Evolutionary conservation across 2,113 vertebrate genomes (phyloP).

Genomic region (Lepus americanus): DNA sequence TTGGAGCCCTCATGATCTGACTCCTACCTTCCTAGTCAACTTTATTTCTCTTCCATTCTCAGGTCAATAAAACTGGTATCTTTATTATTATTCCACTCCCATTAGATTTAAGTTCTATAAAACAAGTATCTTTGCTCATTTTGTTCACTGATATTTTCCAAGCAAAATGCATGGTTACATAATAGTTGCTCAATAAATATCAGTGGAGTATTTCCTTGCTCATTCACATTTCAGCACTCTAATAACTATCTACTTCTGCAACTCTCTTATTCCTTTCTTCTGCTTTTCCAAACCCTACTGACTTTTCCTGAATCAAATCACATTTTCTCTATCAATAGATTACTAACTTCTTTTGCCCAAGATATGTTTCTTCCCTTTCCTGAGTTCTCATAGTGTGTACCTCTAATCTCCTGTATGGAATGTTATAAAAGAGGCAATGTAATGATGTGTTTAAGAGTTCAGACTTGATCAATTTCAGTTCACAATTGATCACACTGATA

Average conservation of each 20-base stretch:
- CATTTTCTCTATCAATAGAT: background rate
- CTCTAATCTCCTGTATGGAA: background rate
- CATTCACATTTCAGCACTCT: background rate
- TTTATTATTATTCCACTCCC: background rate
- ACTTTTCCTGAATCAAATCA: background rate
- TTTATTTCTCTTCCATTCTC: background rate
- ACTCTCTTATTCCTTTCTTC: background rate
- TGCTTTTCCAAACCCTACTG: background rate
- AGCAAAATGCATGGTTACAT: background rate
- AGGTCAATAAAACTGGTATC: background rate
- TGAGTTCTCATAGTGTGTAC: background rate
- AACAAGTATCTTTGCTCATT: background rate
- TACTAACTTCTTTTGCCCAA: background rate
- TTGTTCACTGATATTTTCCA: background rate
- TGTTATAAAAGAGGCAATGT: background rate
- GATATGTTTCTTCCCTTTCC: background rate
- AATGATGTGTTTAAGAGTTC: background rate
- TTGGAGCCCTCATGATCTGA: background rate
- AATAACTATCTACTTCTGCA: background rate
- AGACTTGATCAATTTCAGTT: background rate
- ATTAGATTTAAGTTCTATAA: background rate
- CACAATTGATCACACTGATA: too few relatives aligned
- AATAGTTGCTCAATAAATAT: background rate
- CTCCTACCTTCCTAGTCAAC: background rate
- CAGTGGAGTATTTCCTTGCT: background rate